Conservation (phyloP, 2,113 vertebrate genomes). For the Urocitellus parryii region DNA sequence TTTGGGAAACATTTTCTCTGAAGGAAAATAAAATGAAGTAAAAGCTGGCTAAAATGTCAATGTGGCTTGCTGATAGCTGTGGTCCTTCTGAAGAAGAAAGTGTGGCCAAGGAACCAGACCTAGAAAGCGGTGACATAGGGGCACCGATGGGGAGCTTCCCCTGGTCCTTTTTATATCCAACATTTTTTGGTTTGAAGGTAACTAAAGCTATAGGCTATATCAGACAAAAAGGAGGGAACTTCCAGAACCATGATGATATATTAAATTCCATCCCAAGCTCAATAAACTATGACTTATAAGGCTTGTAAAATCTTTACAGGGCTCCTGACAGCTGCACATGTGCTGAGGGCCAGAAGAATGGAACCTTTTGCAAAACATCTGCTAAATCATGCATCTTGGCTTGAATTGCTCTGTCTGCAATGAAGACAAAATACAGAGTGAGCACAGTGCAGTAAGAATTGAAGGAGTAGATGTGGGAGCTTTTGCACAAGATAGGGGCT, state of each 20-base stretch:
- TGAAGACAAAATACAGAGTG: conserved; percentile 72
- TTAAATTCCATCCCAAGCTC: conserved; percentile 87
- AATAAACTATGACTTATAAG: conserved; percentile 89
- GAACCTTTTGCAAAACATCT: conserved; percentile 89
- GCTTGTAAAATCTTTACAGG: conserved; percentile 89
- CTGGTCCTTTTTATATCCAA: conserved; percentile 60
- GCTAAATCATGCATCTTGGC: conserved; percentile 85
- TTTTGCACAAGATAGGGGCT: conserved; percentile 53
- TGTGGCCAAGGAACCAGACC: neutral
- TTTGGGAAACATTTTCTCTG: conserved; percentile 63
- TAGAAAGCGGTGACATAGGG: neutral
- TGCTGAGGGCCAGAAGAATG: conserved; percentile 86
- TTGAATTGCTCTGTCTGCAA: conserved; percentile 70
- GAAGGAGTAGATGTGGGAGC: neutral
- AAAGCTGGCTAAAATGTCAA: conserved; percentile 57
- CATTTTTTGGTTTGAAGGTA: conserved; percentile 63
- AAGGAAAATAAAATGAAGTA: conserved; percentile 59
- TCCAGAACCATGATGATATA: conserved; percentile 84
- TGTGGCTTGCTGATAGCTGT: conserved; percentile 31
- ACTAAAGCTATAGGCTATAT: conserved; percentile 71
- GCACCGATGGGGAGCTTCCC: neutral
- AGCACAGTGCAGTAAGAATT: neutral
- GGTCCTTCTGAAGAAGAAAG: neutral
- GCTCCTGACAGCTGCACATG: conserved; percentile 87
- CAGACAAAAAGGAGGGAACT: conserved; percentile 74